These are phyloP conservation scores for Acanthopagrus latus DNA, from an alignment of 2,797 vertebrate genomes.

Conservation along the genomic window DNA sequence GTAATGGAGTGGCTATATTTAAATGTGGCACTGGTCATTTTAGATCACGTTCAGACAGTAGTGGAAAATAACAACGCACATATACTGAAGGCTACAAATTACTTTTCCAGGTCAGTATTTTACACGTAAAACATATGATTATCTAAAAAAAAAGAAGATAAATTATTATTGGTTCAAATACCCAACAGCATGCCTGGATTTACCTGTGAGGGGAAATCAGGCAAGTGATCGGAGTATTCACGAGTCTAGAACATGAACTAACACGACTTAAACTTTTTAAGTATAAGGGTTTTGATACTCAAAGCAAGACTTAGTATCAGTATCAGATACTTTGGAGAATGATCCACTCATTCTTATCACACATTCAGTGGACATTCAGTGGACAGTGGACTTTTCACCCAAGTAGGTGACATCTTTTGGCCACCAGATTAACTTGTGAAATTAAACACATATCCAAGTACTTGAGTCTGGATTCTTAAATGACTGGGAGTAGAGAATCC, in stretches of 20 bases:
- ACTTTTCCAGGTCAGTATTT: not conserved
- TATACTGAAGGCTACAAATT: not conserved
- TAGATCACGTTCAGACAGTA: not conserved
- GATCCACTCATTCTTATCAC: not conserved
- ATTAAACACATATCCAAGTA: not conserved
- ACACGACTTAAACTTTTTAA: not conserved
- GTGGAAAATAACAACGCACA: slow-evolving; percentile 30
- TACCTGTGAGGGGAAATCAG: not conserved
- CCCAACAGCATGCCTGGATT: not conserved
- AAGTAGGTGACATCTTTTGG: not conserved
- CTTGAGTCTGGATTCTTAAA: not conserved
- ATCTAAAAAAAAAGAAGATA: not conserved
- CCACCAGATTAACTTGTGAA: not conserved
- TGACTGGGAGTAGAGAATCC: not conserved
- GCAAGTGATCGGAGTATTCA: not conserved
- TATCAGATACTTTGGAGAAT: not conserved
- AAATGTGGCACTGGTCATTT: slow-evolving; percentile 24
- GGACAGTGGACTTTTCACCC: not conserved
- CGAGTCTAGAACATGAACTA: not conserved
- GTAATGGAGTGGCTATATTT: slow-evolving; percentile 46
- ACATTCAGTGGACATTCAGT: not conserved
- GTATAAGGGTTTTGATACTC: not conserved
- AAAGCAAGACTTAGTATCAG: not conserved
- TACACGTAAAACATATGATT: not conserved
- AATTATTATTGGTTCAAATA: not conserved